phyloP scores from a whole-genome alignment of 2,113 vertebrate species.

The Octodon degus region DNA sequence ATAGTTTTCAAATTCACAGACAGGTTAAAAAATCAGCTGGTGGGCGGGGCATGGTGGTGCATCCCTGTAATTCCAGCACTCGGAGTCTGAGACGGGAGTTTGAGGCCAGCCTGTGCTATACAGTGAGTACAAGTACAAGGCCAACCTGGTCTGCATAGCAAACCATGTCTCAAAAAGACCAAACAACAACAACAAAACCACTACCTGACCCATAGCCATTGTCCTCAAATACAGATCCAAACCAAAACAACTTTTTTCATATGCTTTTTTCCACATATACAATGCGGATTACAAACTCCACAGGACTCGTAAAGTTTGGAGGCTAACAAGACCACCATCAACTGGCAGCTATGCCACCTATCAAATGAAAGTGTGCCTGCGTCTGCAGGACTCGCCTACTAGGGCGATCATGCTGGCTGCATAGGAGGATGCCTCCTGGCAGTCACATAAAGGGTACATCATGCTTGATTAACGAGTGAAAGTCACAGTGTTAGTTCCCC shows the following conservation, averaged over 20 bases:
- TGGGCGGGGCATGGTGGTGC: not conserved
- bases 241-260: not conserved
- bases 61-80: not conserved
- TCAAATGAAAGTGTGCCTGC: not conserved
- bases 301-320: not conserved
- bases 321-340: not conserved
- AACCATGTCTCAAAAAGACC: not conserved
- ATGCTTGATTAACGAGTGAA: constrained; percentile 40
- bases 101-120: not conserved
- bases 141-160: not conserved
- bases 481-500: not conserved
- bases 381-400: not conserved
- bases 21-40: constrained; percentile 63
- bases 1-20: constrained; percentile 63
- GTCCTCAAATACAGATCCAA: not conserved
- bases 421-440: not conserved
- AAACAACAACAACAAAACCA: not conserved
- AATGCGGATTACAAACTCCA: not conserved
- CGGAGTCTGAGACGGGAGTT: not conserved
- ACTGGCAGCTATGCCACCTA: not conserved
- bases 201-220: not conserved
- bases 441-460: not conserved
- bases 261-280: not conserved
- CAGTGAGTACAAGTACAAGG: not conserved
- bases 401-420: not conserved